Evolutionary conservation across 2,797 vertebrate species (phyloP), one percentile per base, ranked within the genome.

Genomic region (Cryptoblepharus egeriae): DNA sequence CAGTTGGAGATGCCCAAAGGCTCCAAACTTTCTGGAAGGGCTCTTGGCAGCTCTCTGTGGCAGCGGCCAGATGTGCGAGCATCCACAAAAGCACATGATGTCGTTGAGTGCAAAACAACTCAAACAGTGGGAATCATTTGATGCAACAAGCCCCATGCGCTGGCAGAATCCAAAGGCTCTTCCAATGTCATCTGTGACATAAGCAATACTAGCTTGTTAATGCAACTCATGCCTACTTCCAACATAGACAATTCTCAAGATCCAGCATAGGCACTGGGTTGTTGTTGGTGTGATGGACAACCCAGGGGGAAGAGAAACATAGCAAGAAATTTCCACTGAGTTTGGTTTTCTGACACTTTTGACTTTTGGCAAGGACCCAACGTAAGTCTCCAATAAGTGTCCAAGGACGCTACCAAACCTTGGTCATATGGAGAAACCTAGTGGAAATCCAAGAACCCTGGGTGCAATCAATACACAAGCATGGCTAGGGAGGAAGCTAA

Each of bases 171-270:
- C 24, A 49, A 4, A 60, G 7, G 69, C 49, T 30, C 12, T 73
- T 11, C 1, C 22, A n/a, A 7, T 57, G 6, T 71, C 16, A 39
- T 70, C 20, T 60, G 16, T 3, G 13, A 45, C 61, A 61, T 11
- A 65, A 69, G 35, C 65, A 1, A 24, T 1, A 3, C 22, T 72
- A 11, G 1, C 11, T 60, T 63, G n/a, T 24, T 45, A 80, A 39
- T 60, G 79, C 67, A 86, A 37, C n/a, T n/a, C 5, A 1, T 1
- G 1, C 16, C 15, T 55, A 6, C 15, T 10, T 63, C 77, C 30
- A 32, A 35, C 45, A 60, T 30, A 28, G 0, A 67, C 0, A 0
- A 63, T 37, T 39, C 35, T 39, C 77, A 39, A n/a, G 35, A 3
- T 4, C 18, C 20, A 2, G 57, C 57, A 24, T 22, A 18, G 80